phyloP scores from a whole-genome alignment of 2,888 invertebrate genomes.

The Hydriomena furcata region DNA sequence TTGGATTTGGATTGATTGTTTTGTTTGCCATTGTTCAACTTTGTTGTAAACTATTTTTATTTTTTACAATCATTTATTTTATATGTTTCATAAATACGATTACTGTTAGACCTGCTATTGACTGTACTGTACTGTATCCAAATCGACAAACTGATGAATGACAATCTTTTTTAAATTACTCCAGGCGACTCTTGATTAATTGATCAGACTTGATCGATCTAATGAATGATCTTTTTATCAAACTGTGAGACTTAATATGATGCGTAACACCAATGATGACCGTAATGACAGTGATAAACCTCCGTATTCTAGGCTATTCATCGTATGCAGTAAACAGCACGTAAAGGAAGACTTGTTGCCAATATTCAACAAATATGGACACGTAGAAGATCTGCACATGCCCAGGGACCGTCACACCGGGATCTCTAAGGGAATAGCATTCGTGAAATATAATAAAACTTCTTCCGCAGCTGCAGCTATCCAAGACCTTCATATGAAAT shows the following conservation, averaged over 20 bases:
- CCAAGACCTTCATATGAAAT: conserved; percentile 92
- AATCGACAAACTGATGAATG: conserved; percentile 9
- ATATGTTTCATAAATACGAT: no score
- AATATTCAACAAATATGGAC: conserved; percentile 91
- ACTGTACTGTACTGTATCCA: neutral
- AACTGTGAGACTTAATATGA: conserved; percentile 24
- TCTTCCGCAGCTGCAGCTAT: conserved; percentile 95
- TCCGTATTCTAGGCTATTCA: conserved; percentile 94
- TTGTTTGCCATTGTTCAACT: no score
- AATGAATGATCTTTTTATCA: no score
- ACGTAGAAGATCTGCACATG: conserved; percentile 94
- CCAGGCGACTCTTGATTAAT: conserved; percentile 12
- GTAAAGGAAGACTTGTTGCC: conserved; percentile 89
- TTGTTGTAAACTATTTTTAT: no score
- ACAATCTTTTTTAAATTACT: conserved; percentile 3
- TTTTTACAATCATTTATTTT: no score
- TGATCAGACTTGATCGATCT: conserved; percentile 15
- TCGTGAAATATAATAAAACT: conserved; percentile 95
- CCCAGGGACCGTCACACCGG: conserved; percentile 93
- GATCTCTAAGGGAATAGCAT: conserved; percentile 95
- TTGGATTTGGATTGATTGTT: no score
- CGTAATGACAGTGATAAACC: conserved; percentile 84
- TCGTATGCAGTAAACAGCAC: conserved; percentile 90
- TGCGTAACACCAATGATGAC: conserved; percentile 48
- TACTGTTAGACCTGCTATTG: neutral